Base-by-base conservation (phyloP, 2,113 vertebrate genomes). In the Lota lota region DNA sequence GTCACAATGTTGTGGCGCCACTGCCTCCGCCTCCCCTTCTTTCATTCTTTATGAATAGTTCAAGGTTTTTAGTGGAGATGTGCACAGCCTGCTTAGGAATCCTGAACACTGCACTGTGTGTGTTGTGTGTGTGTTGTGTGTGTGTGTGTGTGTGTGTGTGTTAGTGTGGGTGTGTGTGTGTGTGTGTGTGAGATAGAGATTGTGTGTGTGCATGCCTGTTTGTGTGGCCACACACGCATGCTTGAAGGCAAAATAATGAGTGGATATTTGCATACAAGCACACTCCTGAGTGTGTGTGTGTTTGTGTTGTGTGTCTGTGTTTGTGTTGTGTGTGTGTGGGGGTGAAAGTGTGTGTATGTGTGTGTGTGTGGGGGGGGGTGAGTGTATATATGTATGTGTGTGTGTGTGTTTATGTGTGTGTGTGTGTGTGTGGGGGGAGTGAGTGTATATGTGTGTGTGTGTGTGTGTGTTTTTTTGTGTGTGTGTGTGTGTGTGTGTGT, bases 381-480 rank as follows among this genome's bases (percentile, higher is more conserved):
- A 1, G 53, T 56, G 53, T 2, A 16, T 56, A 14, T 18, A 2
- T 56, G 53, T 56, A 0, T 56, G 53, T 56, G 18, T 18, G 53
- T 56, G 17, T 18, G 10, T 56, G 40, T 47, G 40, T 47, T 2
- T 11, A 8, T 47, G 40, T 11, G 40, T 47, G 10, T 11, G 7
- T 14, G 40, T 12, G 40, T 47, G 40, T 12, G 40, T 47, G 40
- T 14, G 10, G 40, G 7, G 40, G 0, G 40, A 10, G 40, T 14
- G 10, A 5, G n/a, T 56, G n/a, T 17, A 4, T 33, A 33, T 33
- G 53, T 56, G 53, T 56, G 53, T 1, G 53, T n/a, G 18, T 56
- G 53, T 56, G 53, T 56, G 53, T n/a, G 53, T 56, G 53, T n/a
- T n/a, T n/a, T n/a, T n/a, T n/a, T n/a, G n/a, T 18, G 53, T 56